A percentile compares a stretch with the other conserved stretches of the same genome.
These are phyloP conservation scores for Archilochus colubris DNA, from an alignment of 2,113 vertebrate genomes.

Conservation along the genomic window DNA sequence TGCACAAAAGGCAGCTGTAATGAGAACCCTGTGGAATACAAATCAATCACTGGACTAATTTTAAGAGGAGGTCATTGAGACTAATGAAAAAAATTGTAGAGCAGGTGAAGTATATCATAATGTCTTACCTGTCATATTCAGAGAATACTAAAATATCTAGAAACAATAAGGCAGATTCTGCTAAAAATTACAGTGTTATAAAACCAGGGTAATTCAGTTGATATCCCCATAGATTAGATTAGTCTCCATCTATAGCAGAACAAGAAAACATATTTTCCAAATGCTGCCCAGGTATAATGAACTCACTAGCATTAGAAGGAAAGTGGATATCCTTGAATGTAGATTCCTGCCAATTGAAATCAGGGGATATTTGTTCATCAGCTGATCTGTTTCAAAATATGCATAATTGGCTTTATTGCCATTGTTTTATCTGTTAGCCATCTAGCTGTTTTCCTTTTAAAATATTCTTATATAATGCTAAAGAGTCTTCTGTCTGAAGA, in stretches of 20 bases:
- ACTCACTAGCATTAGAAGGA: not conserved
- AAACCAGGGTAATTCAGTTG: not conserved
- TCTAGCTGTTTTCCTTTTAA: not conserved
- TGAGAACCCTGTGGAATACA: slow-evolving; percentile 37
- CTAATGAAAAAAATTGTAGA: not conserved
- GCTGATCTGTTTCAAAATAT: not conserved
- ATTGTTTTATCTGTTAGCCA: not conserved
- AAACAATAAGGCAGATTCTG: not conserved
- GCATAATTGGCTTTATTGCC: not conserved
- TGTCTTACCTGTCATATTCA: not conserved
- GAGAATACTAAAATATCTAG: not conserved
- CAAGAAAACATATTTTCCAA: not conserved
- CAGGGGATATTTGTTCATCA: not conserved
- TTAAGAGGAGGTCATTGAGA: slow-evolving; percentile 22
- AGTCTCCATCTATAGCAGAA: not conserved
- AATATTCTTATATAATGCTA: not conserved
- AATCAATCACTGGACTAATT: slow-evolving; percentile 24
- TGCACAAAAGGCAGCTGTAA: not conserved
- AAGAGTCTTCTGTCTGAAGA: not conserved
- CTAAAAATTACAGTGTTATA: not conserved
- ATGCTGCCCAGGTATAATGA: not conserved
- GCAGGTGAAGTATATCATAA: slow-evolving; percentile 1
- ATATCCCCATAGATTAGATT: not conserved
- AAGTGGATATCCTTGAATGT: not conserved
- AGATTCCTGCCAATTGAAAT: not conserved